Base-by-base conservation (phyloP, 2,797 vertebrate genomes). In the Pangasius larnaudii region DNA sequence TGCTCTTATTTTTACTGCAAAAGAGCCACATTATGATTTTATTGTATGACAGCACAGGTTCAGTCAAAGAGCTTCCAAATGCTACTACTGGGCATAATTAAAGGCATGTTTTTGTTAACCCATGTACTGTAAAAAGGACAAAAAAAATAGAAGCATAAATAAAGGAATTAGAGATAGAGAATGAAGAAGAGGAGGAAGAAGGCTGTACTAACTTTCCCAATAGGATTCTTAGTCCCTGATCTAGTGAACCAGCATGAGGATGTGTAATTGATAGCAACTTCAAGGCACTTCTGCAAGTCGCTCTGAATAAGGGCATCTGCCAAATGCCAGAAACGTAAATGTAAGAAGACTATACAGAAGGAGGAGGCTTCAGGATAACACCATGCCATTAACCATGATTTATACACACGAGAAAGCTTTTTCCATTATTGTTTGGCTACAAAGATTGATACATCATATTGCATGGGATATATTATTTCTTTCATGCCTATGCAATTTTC, bases 291-390 rank as follows among this genome's bases (percentile, higher is more conserved):
- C 27, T 77, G 27, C 46, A 51, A 77, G 74, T 30, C 6, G 6
- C 30, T 51, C 74, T 51, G 74, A 27, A 51, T 77, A 77, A 77
- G 14, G 14, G 74, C 74, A 51, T 77, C 27, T 77, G 74, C 27
- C 74, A n/a, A 51, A 78, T 78, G 16, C 27, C 49, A 77, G 30
- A 30, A 77, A 77, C 53, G 49, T 78, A 30, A 53, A 78, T 78
- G 49, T 78, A 78, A 30, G 49, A 51, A 53, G 3, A 3, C 75
- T 78, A 33, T 30, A 53, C 14, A 53, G 3, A 30, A 78, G 49
- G 16, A 18, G 27, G 27, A 51, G 49, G 53, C 49, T 30, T 78
- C 49, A 78, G 49, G 49, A 53, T 53, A 78, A 78, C 75, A 78
- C 75, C 49, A 51, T 30, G 75, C 7, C 75, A 78, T 78, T 53